Base-by-base conservation (phyloP, 1,140 invertebrate genomes). In the Camponotus pennsylvanicus region DNA sequence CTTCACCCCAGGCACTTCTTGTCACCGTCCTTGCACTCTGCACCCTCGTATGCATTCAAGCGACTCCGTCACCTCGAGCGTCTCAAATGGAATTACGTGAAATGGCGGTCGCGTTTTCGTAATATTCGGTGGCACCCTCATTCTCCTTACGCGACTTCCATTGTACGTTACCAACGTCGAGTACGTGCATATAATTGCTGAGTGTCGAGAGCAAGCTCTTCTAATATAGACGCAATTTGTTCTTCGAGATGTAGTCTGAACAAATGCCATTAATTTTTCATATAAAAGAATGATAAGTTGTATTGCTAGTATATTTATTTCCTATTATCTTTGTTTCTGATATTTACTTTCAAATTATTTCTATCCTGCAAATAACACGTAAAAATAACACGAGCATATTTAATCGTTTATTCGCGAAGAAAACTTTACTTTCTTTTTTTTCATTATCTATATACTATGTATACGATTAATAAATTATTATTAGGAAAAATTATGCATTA, bases 41-140 rank as follows among this genome's bases (percentile, higher is more conserved):
- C 88, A 49, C 88, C 86, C 79, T 83, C 84, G 63, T 78, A 90
- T 90, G 86, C 76, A 80, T 86, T 90, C 89, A 90, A 75, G 71
- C 89, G 70, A 88, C 86, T 59, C 80, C 88, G 86, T 88, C 89
- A 90, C 80, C 80, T 88, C 88, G 88, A 87, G 88, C 88, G 67
- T 87, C 87, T 87, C 82, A 87, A 90, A 82, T 87, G 86, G 71
- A 86, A 90, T 90, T 90, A 90, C 59, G 86, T 84, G 86, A 89
- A 90, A 90, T 87, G 80, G 88, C 88, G 85, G 85, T 89, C 88
- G 86, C 86, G 80, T 90, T 88, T 85, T 90, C 86, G 86, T 88
- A 90, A 90, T 88, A 90, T 90, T 90, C 86, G 64, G 86, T 70
- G 63, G 89, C 82, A 73, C 69, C 67, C 70, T 77, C 69, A 64